A percentile compares a stretch with the other conserved stretches of the same genome.
Evolutionary conservation across 2,113 vertebrate genomes (phyloP).

Genomic region (Pipa parva): DNA sequence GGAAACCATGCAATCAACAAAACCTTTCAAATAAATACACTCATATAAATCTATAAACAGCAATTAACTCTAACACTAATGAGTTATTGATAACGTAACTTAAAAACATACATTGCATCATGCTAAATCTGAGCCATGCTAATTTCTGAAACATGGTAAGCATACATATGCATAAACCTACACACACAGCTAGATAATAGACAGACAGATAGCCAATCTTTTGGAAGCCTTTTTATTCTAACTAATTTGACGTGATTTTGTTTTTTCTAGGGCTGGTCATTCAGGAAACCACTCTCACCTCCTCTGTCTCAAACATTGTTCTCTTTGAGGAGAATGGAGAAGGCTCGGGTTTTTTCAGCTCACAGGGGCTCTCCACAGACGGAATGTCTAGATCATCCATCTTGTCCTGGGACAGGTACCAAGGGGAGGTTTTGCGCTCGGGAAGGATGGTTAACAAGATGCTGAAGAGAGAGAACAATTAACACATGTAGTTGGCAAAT

Average conservation of each 20-base stretch:
- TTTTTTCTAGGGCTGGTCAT: not conserved
- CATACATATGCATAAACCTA: too few relatives aligned
- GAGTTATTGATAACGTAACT: too few relatives aligned
- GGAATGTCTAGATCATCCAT: slow-evolving; percentile 67
- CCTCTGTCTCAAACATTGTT: slow-evolving; percentile 89
- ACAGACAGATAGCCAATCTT: too few relatives aligned
- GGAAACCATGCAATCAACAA: too few relatives aligned
- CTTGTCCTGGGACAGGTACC: slow-evolving; percentile 50
- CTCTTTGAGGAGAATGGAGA: slow-evolving; percentile 87
- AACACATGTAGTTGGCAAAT: too few relatives aligned
- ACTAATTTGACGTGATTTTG: not conserved
- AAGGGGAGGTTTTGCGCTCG: slow-evolving; percentile 45
- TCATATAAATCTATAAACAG: too few relatives aligned
- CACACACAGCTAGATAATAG: too few relatives aligned
- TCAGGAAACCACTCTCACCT: slow-evolving; percentile 56
- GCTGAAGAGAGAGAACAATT: slow-evolving; percentile 45
- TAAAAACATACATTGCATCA: too few relatives aligned
- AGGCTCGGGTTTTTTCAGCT: slow-evolving; percentile 73
- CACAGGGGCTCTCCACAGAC: slow-evolving; percentile 78
- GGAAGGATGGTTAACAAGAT: slow-evolving; percentile 60
- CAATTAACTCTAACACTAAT: too few relatives aligned
- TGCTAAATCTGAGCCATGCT: too few relatives aligned
- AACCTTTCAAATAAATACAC: too few relatives aligned
- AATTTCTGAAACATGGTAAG: too few relatives aligned
- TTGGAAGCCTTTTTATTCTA: not conserved